A percentile compares a stretch with the other conserved stretches of the same genome.
These are phyloP conservation scores for Equus quagga DNA, from an alignment of 2,113 vertebrate species.

Conservation along the genomic window DNA sequence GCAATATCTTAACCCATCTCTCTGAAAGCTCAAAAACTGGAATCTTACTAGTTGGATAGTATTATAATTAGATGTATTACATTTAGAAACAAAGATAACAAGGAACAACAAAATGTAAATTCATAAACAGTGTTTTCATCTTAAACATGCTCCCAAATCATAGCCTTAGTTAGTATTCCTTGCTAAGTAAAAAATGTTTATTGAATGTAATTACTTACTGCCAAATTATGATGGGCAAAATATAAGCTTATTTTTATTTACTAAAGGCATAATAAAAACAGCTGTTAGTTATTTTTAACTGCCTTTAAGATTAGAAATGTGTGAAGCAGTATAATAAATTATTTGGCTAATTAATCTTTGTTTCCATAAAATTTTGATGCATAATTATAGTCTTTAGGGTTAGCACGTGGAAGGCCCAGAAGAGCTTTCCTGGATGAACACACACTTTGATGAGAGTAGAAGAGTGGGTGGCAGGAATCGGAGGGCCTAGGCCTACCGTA, in stretches of 20 bases:
- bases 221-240: conserved; percentile 36
- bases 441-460: background rate
- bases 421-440: background rate
- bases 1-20: background rate
- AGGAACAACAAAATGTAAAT: background rate
- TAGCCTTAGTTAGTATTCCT: background rate
- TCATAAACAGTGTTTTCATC: background rate
- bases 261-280: conserved; percentile 28
- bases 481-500: background rate
- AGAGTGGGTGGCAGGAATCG: background rate
- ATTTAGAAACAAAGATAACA: background rate
- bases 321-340: conserved; percentile 13
- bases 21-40: background rate
- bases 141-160: background rate
- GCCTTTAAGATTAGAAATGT: background rate
- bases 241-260: conserved; percentile 58
- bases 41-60: background rate
- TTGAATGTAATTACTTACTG: conserved; percentile 33
- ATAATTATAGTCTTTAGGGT: conserved; percentile 30
- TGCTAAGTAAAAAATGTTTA: background rate
- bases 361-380: conserved; percentile 43
- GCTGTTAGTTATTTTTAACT: conserved; percentile 47
- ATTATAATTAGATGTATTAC: background rate
- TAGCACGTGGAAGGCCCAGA: background rate
- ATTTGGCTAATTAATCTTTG: conserved; percentile 52